phyloP scores from a whole-genome alignment of 2,888 invertebrate genomes.

The Notodonta dromedarius region DNA sequence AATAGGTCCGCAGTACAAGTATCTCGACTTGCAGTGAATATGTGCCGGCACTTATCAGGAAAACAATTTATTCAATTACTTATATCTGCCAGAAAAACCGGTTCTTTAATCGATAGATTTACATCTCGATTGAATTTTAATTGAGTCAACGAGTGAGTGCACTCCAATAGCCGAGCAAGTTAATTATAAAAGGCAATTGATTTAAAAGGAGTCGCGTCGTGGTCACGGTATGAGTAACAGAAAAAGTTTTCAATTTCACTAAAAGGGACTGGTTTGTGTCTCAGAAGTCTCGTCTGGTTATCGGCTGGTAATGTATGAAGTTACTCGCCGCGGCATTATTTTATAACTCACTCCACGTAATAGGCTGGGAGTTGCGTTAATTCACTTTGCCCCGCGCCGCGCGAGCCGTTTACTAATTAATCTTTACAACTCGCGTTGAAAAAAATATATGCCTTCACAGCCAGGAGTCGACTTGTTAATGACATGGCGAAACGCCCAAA shows the following conservation, averaged over 20 bases:
- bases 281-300: slow-evolving; percentile 84
- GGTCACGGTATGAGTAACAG: slow-evolving; percentile 81
- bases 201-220: slow-evolving; percentile 81
- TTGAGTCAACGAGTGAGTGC: slow-evolving; percentile 77
- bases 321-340: slow-evolving; percentile 79
- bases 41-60: slow-evolving; percentile 52
- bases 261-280: slow-evolving; percentile 85
- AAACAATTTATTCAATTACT: slow-evolving; percentile 60
- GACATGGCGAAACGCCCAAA: background rate
- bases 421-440: slow-evolving; percentile 44
- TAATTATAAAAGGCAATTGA: slow-evolving; percentile 84
- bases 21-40: slow-evolving; percentile 36
- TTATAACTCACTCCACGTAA: slow-evolving; percentile 83
- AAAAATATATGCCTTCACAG: slow-evolving; percentile 32
- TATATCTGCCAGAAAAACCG: slow-evolving; percentile 67
- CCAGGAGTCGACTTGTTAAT: background rate
- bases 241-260: slow-evolving; percentile 85
- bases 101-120: slow-evolving; percentile 71
- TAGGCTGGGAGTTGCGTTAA: slow-evolving; percentile 75
- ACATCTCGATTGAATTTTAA: slow-evolving; percentile 80
- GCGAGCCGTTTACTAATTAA: slow-evolving; percentile 63
- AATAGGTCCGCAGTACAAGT: slow-evolving; percentile 39
- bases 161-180: slow-evolving; percentile 78
- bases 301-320: slow-evolving; percentile 84
- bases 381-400: slow-evolving; percentile 67